Evolutionary conservation across 2,888 invertebrate species (phyloP).

Genomic region (Odontomyia ornata): DNA sequence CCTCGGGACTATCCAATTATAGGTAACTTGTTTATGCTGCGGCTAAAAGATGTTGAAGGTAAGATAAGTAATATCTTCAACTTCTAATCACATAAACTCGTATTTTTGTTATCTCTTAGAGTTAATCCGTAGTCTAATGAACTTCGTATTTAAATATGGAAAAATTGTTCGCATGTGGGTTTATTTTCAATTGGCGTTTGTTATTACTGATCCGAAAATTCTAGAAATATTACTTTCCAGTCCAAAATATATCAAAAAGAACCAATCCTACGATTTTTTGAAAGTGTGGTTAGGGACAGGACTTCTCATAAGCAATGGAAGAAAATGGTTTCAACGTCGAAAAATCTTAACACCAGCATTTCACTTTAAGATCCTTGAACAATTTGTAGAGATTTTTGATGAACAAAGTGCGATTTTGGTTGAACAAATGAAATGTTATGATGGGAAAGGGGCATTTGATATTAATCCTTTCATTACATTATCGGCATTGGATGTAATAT

Average conservation of each 20-base stretch:
- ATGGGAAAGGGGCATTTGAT: constrained; percentile 66
- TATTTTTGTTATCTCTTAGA: background rate
- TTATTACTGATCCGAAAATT: constrained; percentile 50
- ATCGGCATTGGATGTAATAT: constrained; percentile 70
- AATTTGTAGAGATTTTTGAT: constrained; percentile 74
- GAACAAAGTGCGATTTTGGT: constrained; percentile 69
- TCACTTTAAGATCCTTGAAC: constrained; percentile 77
- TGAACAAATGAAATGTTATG: constrained; percentile 64
- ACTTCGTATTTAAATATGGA: background rate
- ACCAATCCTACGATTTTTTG: constrained; percentile 52
- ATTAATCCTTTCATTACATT: constrained; percentile 70
- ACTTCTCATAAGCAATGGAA: constrained; percentile 48
- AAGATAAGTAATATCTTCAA: background rate
- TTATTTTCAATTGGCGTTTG: background rate
- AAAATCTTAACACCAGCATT: constrained; percentile 78
- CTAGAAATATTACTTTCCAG: constrained; percentile 48
- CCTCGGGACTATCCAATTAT: too few relatives aligned
- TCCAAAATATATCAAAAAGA: constrained; percentile 50
- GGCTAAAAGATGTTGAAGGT: constrained; percentile 9
- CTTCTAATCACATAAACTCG: too few relatives aligned
- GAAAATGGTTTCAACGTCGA: constrained; percentile 71
- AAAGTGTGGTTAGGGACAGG: constrained; percentile 51
- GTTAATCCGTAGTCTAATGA: background rate
- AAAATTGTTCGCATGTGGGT: background rate
- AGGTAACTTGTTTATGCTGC: background rate